These are phyloP conservation scores for Hyaena hyaena DNA, from an alignment of 2,113 vertebrate genomes.

Conservation along the genomic window DNA sequence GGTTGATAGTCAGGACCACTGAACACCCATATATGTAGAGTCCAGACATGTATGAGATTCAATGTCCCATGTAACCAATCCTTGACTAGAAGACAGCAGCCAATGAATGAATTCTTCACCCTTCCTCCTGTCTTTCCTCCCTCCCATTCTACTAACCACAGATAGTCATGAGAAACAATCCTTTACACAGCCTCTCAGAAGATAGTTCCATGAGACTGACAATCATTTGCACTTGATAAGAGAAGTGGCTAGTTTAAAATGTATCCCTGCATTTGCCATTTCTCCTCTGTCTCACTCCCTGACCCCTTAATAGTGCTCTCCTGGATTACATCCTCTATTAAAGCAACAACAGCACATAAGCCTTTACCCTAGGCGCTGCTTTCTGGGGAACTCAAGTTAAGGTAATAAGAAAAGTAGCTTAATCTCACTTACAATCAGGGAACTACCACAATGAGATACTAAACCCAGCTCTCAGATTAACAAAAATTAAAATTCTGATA, in stretches of 20 bases:
- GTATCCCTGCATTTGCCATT: background rate
- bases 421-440: background rate
- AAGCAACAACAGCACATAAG: background rate
- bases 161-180: background rate
- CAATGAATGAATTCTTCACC: background rate
- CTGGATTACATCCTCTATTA: background rate
- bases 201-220: background rate
- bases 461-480: background rate
- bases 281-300: background rate
- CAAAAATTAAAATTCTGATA: conserved; percentile 12
- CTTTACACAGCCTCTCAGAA: background rate
- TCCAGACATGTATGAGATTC: background rate
- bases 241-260: background rate
- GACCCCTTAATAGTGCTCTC: background rate
- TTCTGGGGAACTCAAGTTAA: background rate
- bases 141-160: background rate
- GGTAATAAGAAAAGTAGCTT: background rate
- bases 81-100: background rate
- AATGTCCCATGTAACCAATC: background rate
- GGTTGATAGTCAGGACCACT: background rate
- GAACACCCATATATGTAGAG: background rate
- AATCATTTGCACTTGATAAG: background rate
- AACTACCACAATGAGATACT: background rate
- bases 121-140: background rate
- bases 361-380: background rate